Evolutionary conservation across 1,140 invertebrate species (phyloP), one percentile per base, ranked within the genome.

Genomic region (Galendromus occidentalis): DNA sequence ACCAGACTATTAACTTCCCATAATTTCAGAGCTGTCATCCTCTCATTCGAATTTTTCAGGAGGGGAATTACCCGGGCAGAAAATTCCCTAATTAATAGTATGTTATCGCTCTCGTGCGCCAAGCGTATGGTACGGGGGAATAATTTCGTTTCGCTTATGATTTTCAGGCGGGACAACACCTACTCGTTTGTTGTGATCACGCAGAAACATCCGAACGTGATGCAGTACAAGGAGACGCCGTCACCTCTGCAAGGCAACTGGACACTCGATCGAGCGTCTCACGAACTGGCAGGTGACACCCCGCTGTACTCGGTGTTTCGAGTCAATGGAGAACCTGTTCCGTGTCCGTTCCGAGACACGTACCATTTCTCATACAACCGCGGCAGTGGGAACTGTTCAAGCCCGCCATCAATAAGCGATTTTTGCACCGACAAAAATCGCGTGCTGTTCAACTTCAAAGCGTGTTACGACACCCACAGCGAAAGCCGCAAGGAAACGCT

Each of bases 391-490:
- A 83, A 87, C 68, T 90, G 87, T 75, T 80, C 70, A 14, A 80
- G 80, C 71, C 87, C 87, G 1, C 79, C 81, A 18, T 88, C 86
- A 17, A 83, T 81, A 42, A 84, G 86, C 14, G 86, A 89, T 72
- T 83, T 85, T 66, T 91, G 87, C 73, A 88, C 85, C 0, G 85
- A 89, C 71, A 83, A 87, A 69, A 86, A 83, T 1, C 78, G 84
- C 64, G 76, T 89, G 17, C 78, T 92, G 45, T 82, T 94, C 70
- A 84, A 84, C 73, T 93, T 91, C 74, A 88, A 92, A 78, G 89
- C 89, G 18, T 94, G 90, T 76, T 86, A 88, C 0, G 89, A 93
- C 75, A 83, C 92, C 6, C 80, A 81, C 25, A 87, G 87, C 1
- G 79, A 80, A 68, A 77, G 75, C 68, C 75, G 75, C 22, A 59